A percentile compares a stretch with the other conserved stretches of the same genome.
Evolutionary conservation across 1,140 invertebrate species (phyloP).

Genomic region (Papilio polytes): DNA sequence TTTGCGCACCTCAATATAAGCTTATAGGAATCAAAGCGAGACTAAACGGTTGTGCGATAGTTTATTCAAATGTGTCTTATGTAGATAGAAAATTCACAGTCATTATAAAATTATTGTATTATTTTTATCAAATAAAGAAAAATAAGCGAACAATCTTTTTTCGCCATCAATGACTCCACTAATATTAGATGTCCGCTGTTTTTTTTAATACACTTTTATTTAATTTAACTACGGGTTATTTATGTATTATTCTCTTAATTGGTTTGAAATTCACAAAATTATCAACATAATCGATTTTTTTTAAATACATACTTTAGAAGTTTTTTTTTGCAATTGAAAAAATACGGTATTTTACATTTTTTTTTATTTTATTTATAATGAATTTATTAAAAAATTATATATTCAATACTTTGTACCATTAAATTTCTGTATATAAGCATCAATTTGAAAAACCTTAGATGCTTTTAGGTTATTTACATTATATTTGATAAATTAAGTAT

Average conservation of each 20-base stretch:
- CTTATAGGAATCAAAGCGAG: no score
- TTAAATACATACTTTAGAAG: neutral
- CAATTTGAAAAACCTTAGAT: neutral
- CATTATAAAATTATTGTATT: neutral
- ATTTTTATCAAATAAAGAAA: no score
- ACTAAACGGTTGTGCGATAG: no score
- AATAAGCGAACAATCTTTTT: no score
- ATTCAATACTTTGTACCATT: neutral
- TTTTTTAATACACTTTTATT: no score
- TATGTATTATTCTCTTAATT: no score
- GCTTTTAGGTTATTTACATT: neutral
- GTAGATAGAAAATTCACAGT: slow-evolving; percentile 4
- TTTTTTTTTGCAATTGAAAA: neutral
- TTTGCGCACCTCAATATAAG: no score
- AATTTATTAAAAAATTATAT: neutral
- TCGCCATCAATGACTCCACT: no score
- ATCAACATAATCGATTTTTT: neutral
- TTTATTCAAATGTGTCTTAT: neutral
- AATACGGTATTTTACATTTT: neutral
- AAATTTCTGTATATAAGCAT: slow-evolving; percentile 19
- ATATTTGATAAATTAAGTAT: neutral
- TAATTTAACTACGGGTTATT: no score
- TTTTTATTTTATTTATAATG: neutral
- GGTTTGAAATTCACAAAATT: no score
- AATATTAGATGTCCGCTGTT: no score